These are phyloP conservation scores for Bos javanicus DNA, from an alignment of 2,113 vertebrate genomes.

Conservation along the genomic window DNA sequence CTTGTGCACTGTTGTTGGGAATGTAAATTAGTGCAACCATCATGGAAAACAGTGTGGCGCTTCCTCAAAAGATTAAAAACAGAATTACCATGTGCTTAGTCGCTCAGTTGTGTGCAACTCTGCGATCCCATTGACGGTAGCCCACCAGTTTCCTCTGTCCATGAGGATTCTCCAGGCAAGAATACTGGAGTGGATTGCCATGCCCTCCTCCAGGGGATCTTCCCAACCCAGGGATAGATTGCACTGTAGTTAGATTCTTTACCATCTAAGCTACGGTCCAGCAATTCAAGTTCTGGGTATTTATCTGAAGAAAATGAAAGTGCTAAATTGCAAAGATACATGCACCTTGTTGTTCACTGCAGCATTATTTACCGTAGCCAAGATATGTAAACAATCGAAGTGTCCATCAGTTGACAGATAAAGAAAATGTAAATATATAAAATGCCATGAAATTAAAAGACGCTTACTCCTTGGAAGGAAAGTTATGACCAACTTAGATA, in stretches of 20 bases:
- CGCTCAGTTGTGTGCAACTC: background rate
- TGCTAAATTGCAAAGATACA: background rate
- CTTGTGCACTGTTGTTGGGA: background rate
- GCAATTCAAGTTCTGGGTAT: background rate
- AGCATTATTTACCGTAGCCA: background rate
- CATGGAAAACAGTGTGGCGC: background rate
- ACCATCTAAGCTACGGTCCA: background rate
- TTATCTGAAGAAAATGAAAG: background rate
- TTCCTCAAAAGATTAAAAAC: background rate
- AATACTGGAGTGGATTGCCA: background rate
- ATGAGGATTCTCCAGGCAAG: background rate
- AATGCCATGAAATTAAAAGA: too few relatives aligned
- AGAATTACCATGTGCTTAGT: background rate
- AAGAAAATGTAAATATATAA: background rate
- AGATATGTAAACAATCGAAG: background rate
- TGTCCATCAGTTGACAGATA: background rate
- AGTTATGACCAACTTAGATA: too few relatives aligned
- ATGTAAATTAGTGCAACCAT: background rate
- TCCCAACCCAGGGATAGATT: background rate
- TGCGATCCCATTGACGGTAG: background rate
- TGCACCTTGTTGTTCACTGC: background rate
- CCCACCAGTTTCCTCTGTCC: background rate
- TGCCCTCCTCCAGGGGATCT: background rate
- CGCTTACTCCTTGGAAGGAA: too few relatives aligned
- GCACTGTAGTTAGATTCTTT: background rate